Evolutionary conservation across 1,140 invertebrate genomes (phyloP).

Genomic region (Scaptomyza pallida): DNA sequence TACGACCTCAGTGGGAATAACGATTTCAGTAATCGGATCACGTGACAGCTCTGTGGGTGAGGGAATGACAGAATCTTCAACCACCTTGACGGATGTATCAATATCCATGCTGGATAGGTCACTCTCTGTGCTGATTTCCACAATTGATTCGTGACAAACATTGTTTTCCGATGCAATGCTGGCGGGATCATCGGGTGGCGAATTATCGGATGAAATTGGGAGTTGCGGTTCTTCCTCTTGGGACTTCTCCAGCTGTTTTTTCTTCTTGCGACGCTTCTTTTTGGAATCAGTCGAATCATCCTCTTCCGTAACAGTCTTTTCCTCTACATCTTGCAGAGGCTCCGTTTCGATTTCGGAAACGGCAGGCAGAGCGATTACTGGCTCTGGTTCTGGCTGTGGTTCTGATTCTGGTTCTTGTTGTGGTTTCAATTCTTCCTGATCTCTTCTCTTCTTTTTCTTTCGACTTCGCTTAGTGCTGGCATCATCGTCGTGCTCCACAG

Average conservation of each 20-base stretch:
- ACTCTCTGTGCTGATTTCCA: slow-evolving; percentile 73
- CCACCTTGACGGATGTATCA: slow-evolving; percentile 86
- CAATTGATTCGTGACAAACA: slow-evolving; percentile 63
- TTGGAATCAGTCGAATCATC: slow-evolving; percentile 62
- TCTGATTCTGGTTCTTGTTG: too few species aligned
- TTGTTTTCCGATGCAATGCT: slow-evolving; percentile 53
- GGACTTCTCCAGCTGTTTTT: slow-evolving; percentile 83
- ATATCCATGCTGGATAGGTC: slow-evolving; percentile 84
- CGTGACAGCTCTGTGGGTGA: slow-evolving; percentile 70
- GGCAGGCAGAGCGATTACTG: slow-evolving; percentile 54
- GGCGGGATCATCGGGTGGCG: slow-evolving; percentile 23
- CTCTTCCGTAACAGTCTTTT: slow-evolving; percentile 84
- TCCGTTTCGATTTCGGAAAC: slow-evolving; percentile 56
- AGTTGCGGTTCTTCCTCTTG: slow-evolving; percentile 83
- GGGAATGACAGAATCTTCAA: slow-evolving; percentile 86
- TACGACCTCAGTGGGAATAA: slow-evolving; percentile 86
- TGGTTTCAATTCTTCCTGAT: slow-evolving; percentile 41
- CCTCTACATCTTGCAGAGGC: slow-evolving; percentile 84
- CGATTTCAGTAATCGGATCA: slow-evolving; percentile 84
- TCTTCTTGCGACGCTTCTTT: slow-evolving; percentile 85
- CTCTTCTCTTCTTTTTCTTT: slow-evolving; percentile 84
- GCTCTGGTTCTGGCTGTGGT: slow-evolving; percentile 51
- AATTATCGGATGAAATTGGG: slow-evolving; percentile 74
- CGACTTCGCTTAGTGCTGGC: slow-evolving; percentile 77
- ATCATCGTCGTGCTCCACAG: slow-evolving; percentile 41